A percentile compares a stretch with the other conserved stretches of the same genome.
phyloP scores from a whole-genome alignment of 2,888 invertebrate genomes.

The Andrena chrysosceles region DNA sequence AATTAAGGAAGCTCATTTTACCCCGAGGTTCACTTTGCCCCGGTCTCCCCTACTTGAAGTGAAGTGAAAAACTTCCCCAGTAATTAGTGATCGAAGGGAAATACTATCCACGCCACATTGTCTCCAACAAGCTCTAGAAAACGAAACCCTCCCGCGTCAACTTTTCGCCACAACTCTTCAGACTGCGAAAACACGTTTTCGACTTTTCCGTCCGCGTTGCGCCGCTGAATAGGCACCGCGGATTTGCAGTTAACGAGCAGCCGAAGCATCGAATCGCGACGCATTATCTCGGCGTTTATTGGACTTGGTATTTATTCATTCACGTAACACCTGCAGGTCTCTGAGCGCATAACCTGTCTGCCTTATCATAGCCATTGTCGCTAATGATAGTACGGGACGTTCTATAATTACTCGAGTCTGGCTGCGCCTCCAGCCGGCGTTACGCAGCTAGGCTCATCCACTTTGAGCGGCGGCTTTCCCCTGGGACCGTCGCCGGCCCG shows the following conservation, averaged over 20 bases:
- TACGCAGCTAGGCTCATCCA: constrained; percentile 42
- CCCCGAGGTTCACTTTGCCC: too few relatives aligned
- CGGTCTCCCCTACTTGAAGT: too few relatives aligned
- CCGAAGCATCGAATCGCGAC: not conserved
- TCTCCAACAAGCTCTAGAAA: too few relatives aligned
- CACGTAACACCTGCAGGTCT: constrained; percentile 46
- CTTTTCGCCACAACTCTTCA: too few relatives aligned
- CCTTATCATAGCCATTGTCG: constrained; percentile 42
- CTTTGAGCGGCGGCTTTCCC: not conserved
- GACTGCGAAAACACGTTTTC: too few relatives aligned
- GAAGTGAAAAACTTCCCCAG: too few relatives aligned
- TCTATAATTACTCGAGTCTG: constrained; percentile 81
- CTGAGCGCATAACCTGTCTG: constrained; percentile 13
- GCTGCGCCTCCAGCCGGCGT: constrained; percentile 77
- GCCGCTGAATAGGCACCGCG: not conserved
- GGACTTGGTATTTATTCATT: constrained; percentile 32
- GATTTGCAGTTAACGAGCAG: constrained; percentile 1
- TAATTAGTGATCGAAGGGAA: too few relatives aligned
- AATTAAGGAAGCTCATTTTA: too few relatives aligned
- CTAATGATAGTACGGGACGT: constrained; percentile 79
- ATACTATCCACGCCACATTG: too few relatives aligned
- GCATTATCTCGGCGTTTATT: not conserved
- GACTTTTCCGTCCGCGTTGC: not conserved
- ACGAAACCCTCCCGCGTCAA: too few relatives aligned
- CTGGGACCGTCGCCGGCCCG: not conserved